A percentile compares a stretch with the other conserved stretches of the same genome.
Conservation (phyloP, 2,797 vertebrate genomes). For the Malacoctenus gilli region DNA sequence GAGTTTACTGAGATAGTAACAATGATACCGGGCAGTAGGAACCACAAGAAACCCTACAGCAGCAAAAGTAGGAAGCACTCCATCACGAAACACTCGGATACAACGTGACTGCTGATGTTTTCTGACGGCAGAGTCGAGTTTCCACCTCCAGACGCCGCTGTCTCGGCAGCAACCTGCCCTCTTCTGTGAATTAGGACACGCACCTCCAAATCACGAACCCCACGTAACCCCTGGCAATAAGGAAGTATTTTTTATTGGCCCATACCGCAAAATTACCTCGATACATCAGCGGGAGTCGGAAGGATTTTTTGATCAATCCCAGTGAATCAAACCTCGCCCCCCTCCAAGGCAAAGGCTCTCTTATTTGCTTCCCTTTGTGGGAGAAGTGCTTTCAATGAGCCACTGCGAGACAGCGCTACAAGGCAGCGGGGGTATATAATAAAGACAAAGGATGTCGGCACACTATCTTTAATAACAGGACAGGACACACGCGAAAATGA, state of each 20-base stretch:
- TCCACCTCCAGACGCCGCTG: not conserved
- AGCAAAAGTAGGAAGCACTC: not conserved
- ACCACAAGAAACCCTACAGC: conserved; percentile 5
- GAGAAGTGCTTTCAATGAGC: conserved; percentile 13
- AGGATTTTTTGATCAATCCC: conserved; percentile 38
- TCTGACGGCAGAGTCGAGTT: not conserved
- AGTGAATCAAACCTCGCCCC: conserved; percentile 29
- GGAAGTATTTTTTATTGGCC: conserved; percentile 36
- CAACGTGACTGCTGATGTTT: not conserved
- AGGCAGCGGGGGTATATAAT: not conserved
- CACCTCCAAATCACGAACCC: conserved; percentile 27
- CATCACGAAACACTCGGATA: conserved; percentile 8
- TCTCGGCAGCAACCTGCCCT: conserved; percentile 9
- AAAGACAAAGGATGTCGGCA: not conserved
- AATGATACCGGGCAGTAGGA: no score
- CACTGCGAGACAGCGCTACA: not conserved
- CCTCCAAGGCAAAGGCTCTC: conserved; percentile 16
- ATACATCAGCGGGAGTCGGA: conserved; percentile 42
- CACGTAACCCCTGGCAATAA: conserved; percentile 29
- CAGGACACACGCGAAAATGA: not conserved
- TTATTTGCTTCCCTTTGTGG: conserved; percentile 21
- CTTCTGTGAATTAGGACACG: conserved; percentile 24
- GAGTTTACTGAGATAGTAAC: no score
- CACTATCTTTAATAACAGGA: not conserved
- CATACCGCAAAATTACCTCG: conserved; percentile 33